Evolutionary conservation across 2,888 invertebrate species (phyloP).

Genomic region (Diaperis boleti): DNA sequence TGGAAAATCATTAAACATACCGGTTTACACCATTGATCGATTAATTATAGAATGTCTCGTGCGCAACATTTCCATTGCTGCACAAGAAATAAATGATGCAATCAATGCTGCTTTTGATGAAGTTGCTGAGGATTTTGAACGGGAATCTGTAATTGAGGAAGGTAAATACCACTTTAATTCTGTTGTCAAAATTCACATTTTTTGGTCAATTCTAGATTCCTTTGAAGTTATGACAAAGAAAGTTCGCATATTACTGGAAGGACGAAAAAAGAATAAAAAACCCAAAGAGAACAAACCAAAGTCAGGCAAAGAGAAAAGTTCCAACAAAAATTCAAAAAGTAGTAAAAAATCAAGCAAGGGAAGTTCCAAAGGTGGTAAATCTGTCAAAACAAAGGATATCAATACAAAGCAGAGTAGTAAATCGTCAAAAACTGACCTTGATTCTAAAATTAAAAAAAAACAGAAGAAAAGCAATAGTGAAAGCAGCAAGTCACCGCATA

Average conservation of each 20-base stretch:
- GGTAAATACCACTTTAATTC: constrained; percentile 39
- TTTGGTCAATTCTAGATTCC: constrained; percentile 49
- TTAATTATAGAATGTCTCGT: constrained; percentile 68
- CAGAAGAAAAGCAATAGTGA: too few relatives aligned
- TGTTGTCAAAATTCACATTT: not conserved
- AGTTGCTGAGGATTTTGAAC: constrained; percentile 50
- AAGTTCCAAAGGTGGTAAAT: constrained; percentile 40
- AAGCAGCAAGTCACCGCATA: too few relatives aligned
- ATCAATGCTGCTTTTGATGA: constrained; percentile 52
- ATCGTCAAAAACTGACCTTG: constrained; percentile 29
- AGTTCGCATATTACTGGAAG: constrained; percentile 48
- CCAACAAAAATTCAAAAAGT: constrained; percentile 26
- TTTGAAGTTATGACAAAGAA: constrained; percentile 56
- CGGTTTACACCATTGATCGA: constrained; percentile 68
- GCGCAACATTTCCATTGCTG: constrained; percentile 48
- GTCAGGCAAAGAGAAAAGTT: constrained; percentile 16
- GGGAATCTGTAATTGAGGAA: constrained; percentile 43
- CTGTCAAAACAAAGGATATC: constrained; percentile 32
- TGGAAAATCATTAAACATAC: constrained; percentile 66
- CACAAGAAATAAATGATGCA: constrained; percentile 54
- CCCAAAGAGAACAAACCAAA: constrained; percentile 20
- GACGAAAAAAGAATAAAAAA: constrained; percentile 36
- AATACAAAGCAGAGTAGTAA: constrained; percentile 35
- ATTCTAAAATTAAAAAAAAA: constrained; percentile 34
- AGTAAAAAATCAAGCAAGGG: constrained; percentile 31